Conservation (phyloP, 2,888 invertebrate species). For the Noctuana brunneofusca region DNA sequence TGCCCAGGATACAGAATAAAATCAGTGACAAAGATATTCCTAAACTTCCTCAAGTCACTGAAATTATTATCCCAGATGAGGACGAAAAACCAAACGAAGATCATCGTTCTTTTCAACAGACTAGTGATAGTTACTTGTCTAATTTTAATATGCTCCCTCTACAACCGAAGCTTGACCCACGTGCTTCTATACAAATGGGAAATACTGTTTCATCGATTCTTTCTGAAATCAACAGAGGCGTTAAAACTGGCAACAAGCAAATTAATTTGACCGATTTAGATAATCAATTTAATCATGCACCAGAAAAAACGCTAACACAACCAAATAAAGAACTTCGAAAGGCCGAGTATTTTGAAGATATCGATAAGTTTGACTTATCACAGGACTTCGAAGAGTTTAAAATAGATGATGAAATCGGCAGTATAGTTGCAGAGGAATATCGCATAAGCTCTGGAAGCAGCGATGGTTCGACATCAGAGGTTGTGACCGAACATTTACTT, state of each 20-base stretch:
- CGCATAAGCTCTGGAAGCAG: slow-evolving; percentile 80
- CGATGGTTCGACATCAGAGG: slow-evolving; percentile 73
- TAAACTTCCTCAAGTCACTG: slow-evolving; percentile 88
- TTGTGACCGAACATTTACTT: slow-evolving; percentile 67
- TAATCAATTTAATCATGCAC: slow-evolving; percentile 68
- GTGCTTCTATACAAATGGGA: slow-evolving; percentile 84
- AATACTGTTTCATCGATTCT: slow-evolving; percentile 84
- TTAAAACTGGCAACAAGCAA: slow-evolving; percentile 70
- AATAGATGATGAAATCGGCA: slow-evolving; percentile 87
- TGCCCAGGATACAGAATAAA: slow-evolving; percentile 73
- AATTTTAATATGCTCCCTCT: slow-evolving; percentile 70
- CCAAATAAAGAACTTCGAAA: slow-evolving; percentile 61
- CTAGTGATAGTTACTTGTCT: slow-evolving; percentile 66
- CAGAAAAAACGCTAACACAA: slow-evolving; percentile 55
- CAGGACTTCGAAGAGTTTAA: slow-evolving; percentile 92
- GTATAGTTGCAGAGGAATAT: slow-evolving; percentile 77
- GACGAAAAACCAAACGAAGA: slow-evolving; percentile 75
- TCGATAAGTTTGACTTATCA: slow-evolving; percentile 86
- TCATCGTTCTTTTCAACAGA: slow-evolving; percentile 63
- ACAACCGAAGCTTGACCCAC: slow-evolving; percentile 75
- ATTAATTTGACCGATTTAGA: slow-evolving; percentile 75
- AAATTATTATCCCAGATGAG: slow-evolving; percentile 88
- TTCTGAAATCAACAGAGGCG: slow-evolving; percentile 82
- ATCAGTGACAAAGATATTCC: slow-evolving; percentile 85
- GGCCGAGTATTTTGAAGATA: slow-evolving; percentile 77